A percentile compares a stretch with the other conserved stretches of the same genome.
Evolutionary conservation across 2,113 vertebrate species (phyloP).

Genomic region (Danionella cerebrum): DNA sequence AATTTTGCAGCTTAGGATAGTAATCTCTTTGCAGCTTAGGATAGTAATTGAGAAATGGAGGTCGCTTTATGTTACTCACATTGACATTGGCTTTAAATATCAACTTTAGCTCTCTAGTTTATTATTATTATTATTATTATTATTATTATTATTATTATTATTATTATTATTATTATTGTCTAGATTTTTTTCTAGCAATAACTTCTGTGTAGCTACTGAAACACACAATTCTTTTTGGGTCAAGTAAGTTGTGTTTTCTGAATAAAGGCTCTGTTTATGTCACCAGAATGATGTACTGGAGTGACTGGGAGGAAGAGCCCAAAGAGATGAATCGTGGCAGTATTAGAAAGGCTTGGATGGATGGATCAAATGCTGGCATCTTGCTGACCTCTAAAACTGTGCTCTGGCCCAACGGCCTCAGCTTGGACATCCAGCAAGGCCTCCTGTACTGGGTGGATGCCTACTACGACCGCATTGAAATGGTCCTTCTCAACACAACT

Average conservation of each 20-base stretch:
- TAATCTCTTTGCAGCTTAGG: too few species aligned
- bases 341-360: slow-evolving; percentile 96
- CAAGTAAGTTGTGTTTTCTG: not conserved
- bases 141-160: too few species aligned
- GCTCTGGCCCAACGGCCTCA: slow-evolving; percentile 93
- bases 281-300: slow-evolving; percentile 98
- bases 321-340: slow-evolving; percentile 91
- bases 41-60: too few species aligned
- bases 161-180: too few species aligned
- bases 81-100: too few species aligned
- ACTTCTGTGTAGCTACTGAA: too few species aligned
- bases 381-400: slow-evolving; percentile 92
- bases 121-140: too few species aligned
- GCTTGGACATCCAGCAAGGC: slow-evolving; percentile 85
- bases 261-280: not conserved
- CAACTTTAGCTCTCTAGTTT: too few species aligned
- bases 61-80: too few species aligned
- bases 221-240: too few species aligned
- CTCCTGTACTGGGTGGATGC: slow-evolving; percentile 97
- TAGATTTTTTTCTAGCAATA: too few species aligned
- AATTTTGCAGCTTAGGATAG: too few species aligned
- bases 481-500: slow-evolving; percentile 84
- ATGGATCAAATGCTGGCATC: slow-evolving; percentile 82
- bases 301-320: slow-evolving; percentile 96
- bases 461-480: slow-evolving; percentile 91